phyloP scores from a whole-genome alignment of 2,797 vertebrate species.

The Oophaga sylvatica region DNA sequence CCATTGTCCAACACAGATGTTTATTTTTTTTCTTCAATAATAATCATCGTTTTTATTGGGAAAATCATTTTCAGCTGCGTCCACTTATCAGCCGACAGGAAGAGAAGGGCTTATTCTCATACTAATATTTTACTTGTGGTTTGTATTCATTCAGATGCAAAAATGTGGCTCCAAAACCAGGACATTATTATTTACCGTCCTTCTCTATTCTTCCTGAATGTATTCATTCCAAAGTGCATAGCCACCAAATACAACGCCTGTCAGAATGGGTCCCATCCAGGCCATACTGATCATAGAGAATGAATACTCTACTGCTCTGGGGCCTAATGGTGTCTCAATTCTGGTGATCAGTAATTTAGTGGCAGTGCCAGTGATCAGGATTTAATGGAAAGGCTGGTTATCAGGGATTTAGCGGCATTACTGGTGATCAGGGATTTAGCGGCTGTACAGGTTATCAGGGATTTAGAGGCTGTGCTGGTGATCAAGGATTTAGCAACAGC shows the following conservation, averaged over 20 bases:
- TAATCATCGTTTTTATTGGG: conserved; percentile 60
- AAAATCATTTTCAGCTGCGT: conserved; percentile 59
- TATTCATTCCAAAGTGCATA: neutral
- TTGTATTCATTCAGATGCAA: conserved; percentile 47
- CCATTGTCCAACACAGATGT: conserved; percentile 57
- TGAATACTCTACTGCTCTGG: neutral
- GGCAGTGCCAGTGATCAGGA: too few relatives aligned
- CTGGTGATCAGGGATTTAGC: too few relatives aligned
- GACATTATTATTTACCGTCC: neutral
- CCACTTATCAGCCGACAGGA: conserved; percentile 57
- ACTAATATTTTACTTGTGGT: conserved; percentile 47
- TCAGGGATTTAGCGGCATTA: too few relatives aligned
- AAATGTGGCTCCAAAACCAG: conserved; percentile 26
- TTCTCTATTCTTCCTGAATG: neutral
- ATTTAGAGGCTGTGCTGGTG: too few relatives aligned
- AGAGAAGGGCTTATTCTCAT: conserved; percentile 3
- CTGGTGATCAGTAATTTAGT: too few relatives aligned
- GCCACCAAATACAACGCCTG: neutral
- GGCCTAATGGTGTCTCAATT: neutral
- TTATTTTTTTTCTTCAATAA: conserved; percentile 56
- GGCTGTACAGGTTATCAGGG: too few relatives aligned
- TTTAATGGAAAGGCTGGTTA: too few relatives aligned
- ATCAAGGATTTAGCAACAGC: too few relatives aligned
- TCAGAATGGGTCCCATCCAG: neutral
- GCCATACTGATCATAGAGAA: neutral